Conservation (phyloP, 1,140 invertebrate genomes). For the Pectinophora gossypiella region DNA sequence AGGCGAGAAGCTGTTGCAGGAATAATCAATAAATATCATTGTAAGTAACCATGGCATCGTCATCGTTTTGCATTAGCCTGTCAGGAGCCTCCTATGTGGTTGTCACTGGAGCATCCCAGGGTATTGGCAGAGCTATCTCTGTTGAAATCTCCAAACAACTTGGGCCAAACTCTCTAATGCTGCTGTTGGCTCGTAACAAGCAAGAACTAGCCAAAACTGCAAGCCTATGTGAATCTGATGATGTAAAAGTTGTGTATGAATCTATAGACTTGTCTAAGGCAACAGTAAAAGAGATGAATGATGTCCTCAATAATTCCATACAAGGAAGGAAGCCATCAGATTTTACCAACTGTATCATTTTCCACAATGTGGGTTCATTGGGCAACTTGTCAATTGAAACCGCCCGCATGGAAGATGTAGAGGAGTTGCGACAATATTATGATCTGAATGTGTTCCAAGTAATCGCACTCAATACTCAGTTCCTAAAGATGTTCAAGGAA, state of each 20-base stretch:
- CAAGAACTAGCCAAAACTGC: conserved; percentile 80
- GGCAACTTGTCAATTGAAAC: conserved; percentile 83
- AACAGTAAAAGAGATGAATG: conserved; percentile 65
- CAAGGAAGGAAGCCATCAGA: conserved; percentile 48
- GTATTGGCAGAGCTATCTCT: conserved; percentile 89
- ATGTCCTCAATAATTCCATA: conserved; percentile 66
- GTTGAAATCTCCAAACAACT: conserved; percentile 80
- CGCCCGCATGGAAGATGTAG: conserved; percentile 77
- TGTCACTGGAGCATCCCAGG: conserved; percentile 91
- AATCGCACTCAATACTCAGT: conserved; percentile 85
- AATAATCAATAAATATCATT: conserved; percentile 34
- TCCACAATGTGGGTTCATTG: conserved; percentile 94
- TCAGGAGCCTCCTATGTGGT: conserved; percentile 76
- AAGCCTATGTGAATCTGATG: conserved; percentile 68
- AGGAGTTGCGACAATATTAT: conserved; percentile 81
- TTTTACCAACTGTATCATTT: conserved; percentile 83
- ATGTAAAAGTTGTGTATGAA: conserved; percentile 74
- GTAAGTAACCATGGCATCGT: conserved; percentile 67
- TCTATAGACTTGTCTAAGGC: conserved; percentile 78
- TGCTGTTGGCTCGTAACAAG: conserved; percentile 86
- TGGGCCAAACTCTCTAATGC: conserved; percentile 79
- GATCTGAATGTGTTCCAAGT: conserved; percentile 88
- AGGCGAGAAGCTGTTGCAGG: conserved; percentile 50
- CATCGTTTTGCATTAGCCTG: conserved; percentile 60
- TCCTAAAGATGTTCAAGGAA: conserved; percentile 81